Conservation (phyloP, 2,888 invertebrate species). For the Diarsia dahlii region DNA sequence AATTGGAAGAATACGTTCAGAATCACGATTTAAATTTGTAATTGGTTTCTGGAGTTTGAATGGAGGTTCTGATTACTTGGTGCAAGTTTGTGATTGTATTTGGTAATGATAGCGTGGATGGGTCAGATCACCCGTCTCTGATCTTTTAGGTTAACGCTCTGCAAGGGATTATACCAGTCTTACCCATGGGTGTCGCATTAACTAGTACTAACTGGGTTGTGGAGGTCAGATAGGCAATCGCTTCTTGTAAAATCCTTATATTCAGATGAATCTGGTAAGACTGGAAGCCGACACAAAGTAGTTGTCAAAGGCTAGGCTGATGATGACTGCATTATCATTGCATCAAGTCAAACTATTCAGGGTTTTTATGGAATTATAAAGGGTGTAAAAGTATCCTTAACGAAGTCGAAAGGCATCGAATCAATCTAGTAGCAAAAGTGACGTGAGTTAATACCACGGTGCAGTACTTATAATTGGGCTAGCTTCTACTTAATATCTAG, state of each 20-base stretch:
- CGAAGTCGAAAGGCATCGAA: too few species aligned
- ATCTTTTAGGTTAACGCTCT: background rate
- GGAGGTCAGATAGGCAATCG: too few species aligned
- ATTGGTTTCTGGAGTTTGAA: constrained; percentile 30
- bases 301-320: too few species aligned
- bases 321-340: background rate
- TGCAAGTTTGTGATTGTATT: constrained; percentile 9
- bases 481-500: background rate
- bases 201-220: too few species aligned
- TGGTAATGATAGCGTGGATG: background rate
- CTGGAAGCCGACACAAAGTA: too few species aligned
- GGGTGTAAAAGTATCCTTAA: too few species aligned
- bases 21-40: constrained; percentile 34
- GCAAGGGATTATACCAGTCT: background rate
- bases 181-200: too few species aligned
- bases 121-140: background rate
- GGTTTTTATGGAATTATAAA: background rate
- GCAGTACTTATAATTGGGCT: background rate
- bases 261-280: too few species aligned
- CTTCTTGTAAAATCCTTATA: too few species aligned
- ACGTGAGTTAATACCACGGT: background rate
- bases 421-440: background rate
- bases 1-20: constrained; percentile 47
- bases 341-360: background rate
- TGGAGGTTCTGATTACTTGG: constrained; percentile 19